These are phyloP conservation scores for Acanthopleura granulata DNA, from an alignment of 2,888 invertebrate genomes.

Conservation along the genomic window DNA sequence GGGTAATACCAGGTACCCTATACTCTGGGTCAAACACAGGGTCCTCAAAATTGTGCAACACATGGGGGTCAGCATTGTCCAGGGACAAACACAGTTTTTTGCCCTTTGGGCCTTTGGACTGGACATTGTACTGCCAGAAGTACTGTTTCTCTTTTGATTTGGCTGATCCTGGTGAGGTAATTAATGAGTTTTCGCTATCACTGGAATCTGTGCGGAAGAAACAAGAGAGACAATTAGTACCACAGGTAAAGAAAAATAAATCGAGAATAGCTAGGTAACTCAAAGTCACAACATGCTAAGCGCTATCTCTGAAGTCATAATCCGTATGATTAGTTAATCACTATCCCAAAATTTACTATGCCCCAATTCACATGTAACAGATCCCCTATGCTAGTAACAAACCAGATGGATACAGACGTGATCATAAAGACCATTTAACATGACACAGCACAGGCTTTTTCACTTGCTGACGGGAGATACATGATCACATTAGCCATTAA, in stretches of 20 bases:
- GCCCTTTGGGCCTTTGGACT: slow-evolving; percentile 97
- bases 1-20: slow-evolving; percentile 49
- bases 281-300: too few species aligned
- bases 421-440: too few species aligned
- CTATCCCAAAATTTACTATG: too few species aligned
- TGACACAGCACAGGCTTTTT: too few species aligned
- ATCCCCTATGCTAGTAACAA: too few species aligned
- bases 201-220: slow-evolving; percentile 34
- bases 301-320: too few species aligned
- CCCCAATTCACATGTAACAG: too few species aligned
- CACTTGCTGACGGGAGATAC: too few species aligned
- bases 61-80: slow-evolving; percentile 91
- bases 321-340: too few species aligned
- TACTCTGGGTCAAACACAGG: slow-evolving; percentile 91
- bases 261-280: background rate
- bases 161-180: slow-evolving; percentile 30
- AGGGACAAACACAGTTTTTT: slow-evolving; percentile 75
- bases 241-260: slow-evolving; percentile 13
- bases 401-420: too few species aligned
- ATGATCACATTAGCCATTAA: too few species aligned
- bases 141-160: slow-evolving; percentile 71
- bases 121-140: slow-evolving; percentile 99
- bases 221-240: slow-evolving; percentile 1
- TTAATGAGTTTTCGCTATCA: slow-evolving; percentile 34
- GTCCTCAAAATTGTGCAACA: slow-evolving; percentile 89